Evolutionary conservation across 2,113 vertebrate species (phyloP).

Genomic region (Lampris megalopsis): DNA sequence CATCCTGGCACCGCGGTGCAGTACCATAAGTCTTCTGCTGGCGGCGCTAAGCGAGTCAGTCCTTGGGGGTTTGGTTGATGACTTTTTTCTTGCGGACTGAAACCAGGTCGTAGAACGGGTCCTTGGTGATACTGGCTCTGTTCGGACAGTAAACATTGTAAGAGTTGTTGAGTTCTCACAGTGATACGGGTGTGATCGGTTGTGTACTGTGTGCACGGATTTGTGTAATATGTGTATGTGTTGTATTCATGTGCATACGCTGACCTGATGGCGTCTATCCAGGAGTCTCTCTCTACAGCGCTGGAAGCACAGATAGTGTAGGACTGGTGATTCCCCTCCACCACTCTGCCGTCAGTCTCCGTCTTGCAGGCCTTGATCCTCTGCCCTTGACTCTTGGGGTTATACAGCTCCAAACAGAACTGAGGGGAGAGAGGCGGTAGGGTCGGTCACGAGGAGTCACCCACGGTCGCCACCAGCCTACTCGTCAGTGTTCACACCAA

Average conservation of each 20-base stretch:
- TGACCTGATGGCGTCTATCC: constrained; percentile 94
- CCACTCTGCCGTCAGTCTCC: constrained; percentile 93
- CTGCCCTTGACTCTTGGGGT: constrained; percentile 90
- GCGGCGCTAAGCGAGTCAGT: constrained; percentile 41
- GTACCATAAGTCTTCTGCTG: background rate
- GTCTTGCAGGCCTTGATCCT: constrained; percentile 98
- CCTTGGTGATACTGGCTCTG: constrained; percentile 94
- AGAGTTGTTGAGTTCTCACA: background rate
- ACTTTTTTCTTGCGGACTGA: constrained; percentile 93
- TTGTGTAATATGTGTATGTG: background rate
- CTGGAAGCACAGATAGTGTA: constrained; percentile 94
- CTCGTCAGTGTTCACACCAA: too few relatives aligned
- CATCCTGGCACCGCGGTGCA: background rate
- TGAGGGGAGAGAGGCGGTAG: constrained; percentile 48
- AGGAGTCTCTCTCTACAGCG: constrained; percentile 89
- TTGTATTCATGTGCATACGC: background rate
- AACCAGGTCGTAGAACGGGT: constrained; percentile 95
- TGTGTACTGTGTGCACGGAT: background rate
- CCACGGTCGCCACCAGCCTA: too few relatives aligned
- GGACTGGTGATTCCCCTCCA: constrained; percentile 94
- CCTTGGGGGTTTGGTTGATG: constrained; percentile 78
- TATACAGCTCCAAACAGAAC: constrained; percentile 96
- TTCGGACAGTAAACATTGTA: background rate
- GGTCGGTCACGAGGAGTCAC: background rate
- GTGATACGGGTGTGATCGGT: background rate